Conservation (phyloP, 2,797 vertebrate genomes). For the Sebastes diploproa region DNA sequence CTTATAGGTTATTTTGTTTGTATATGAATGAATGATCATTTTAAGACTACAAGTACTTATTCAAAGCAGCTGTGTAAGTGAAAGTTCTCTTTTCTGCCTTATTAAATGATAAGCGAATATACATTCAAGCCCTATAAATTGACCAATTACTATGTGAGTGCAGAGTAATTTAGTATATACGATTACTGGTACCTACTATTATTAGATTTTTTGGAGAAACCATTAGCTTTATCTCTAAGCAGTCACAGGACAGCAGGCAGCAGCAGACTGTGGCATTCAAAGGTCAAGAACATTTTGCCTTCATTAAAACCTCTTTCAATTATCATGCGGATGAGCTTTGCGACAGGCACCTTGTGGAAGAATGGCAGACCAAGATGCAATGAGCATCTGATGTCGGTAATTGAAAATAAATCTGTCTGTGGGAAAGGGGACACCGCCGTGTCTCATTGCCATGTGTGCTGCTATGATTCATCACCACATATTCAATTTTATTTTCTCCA, state of each 20-base stretch:
- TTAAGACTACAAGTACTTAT: not conserved
- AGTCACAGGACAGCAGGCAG: constrained; percentile 41
- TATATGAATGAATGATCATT: not conserved
- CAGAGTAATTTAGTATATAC: not conserved
- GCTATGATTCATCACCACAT: constrained; percentile 56
- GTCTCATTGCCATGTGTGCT: constrained; percentile 15
- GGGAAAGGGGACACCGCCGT: constrained; percentile 8
- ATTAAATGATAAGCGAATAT: not conserved
- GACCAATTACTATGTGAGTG: not conserved
- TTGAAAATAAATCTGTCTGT: constrained; percentile 56
- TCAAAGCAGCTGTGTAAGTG: not conserved
- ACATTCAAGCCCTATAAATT: not conserved
- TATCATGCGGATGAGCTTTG: constrained; percentile 54
- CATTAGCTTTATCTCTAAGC: constrained; percentile 33
- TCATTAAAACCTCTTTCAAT: constrained; percentile 72
- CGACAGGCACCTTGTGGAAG: constrained; percentile 45
- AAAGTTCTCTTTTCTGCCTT: not conserved
- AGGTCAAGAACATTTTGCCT: constrained; percentile 66
- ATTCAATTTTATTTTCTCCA: constrained; percentile 24
- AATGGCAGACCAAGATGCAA: constrained; percentile 32
- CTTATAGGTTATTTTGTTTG: not conserved
- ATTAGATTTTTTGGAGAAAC: constrained; percentile 5
- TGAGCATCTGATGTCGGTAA: constrained; percentile 41
- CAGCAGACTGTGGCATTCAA: constrained; percentile 72
- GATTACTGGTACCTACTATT: constrained; percentile 1